Conservation (phyloP, 1,140 invertebrate genomes). For the Neodiprion pinetum region DNA sequence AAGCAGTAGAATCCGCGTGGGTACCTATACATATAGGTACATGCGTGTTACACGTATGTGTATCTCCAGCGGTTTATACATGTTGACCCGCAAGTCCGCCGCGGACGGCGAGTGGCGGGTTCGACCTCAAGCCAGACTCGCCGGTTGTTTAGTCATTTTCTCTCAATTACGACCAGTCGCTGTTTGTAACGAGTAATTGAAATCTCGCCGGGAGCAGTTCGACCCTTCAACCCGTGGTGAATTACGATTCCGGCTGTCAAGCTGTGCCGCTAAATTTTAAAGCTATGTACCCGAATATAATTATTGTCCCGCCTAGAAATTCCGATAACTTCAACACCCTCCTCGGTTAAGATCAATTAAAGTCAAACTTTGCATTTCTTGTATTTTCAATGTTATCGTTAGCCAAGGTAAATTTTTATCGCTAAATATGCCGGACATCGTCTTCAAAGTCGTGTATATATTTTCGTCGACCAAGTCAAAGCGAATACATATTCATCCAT, state of each 20-base stretch:
- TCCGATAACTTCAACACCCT: background rate
- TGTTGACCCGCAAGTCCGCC: background rate
- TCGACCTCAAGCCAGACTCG: background rate
- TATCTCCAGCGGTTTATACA: no score
- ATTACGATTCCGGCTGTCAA: background rate
- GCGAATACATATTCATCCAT: no score
- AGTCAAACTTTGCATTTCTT: no score
- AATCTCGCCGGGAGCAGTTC: background rate
- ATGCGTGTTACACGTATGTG: background rate
- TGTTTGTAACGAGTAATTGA: background rate
- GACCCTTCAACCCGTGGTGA: background rate
- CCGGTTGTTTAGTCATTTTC: background rate
- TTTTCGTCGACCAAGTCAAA: no score
- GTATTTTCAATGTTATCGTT: no score
- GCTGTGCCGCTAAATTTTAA: background rate
- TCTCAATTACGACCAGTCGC: background rate
- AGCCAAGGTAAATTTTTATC: no score
- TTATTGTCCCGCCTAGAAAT: background rate
- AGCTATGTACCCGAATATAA: background rate
- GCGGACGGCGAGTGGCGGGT: background rate
- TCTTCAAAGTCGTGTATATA: no score
- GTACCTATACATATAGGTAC: background rate
- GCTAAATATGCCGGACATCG: no score
- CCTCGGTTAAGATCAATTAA: background rate
- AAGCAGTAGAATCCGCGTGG: background rate